Base-by-base conservation (phyloP, 2,797 vertebrate species). In the Notolabrus celidotus region DNA sequence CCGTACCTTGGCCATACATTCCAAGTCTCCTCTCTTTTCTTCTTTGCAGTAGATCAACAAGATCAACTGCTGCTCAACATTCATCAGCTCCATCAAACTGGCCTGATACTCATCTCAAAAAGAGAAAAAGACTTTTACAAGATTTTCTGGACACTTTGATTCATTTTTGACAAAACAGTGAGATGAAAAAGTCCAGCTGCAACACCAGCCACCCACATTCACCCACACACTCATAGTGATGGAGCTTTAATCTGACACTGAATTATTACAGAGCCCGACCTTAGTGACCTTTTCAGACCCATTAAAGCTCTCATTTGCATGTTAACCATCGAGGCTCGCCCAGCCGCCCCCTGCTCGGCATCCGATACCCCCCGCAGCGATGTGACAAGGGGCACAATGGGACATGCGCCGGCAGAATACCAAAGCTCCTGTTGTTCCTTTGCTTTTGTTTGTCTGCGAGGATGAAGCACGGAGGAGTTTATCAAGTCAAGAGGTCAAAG, bases 221-320 rank as follows among this genome's bases (percentile, higher is more conserved):
- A 41, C 68, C 64, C 60, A 42, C 79, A 42, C 67, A 72, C 78
- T 66, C 57, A 68, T 64, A 42, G 39, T 17, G 29, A 79, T 29
- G 54, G 16, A 0, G 41, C 57, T 53, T 74, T 85, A 88, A 88
- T 80, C 63, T 86, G 86, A 79, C 86, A 71, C 67, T 93, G 82
- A 91, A 89, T 90, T 83, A 92, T 89, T 89, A 84, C 82, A 83
- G 83, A 86, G 56, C 52, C 87, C 89, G 90, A 88, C 90, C 94
- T 72, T 0, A 2, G 20, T 67, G 77, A 83, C 86, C 86, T 79
- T 74, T 71, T 31, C 76, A 19, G 60, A 62, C 74, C 91, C 85
- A 92, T 86, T 91, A 88, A 84, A 84, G 77, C 70, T 66, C 77
- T 92, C 84, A 95, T 95, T 94, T 94, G 86, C 43, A 56, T 93